Conservation (phyloP, 1,140 invertebrate genomes). For the Pseudomyrmex sp. region DNA sequence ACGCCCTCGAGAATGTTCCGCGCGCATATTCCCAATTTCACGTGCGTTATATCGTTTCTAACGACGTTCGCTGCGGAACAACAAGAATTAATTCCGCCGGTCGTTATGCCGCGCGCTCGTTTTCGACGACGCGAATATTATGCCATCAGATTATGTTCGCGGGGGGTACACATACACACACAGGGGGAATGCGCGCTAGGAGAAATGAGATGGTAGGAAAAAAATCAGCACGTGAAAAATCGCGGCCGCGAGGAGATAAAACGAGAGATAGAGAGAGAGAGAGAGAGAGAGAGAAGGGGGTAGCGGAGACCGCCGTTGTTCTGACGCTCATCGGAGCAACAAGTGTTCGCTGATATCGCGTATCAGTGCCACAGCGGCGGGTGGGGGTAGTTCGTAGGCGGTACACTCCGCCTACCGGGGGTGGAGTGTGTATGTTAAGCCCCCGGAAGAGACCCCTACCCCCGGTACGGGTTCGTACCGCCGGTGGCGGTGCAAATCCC, state of each 20-base stretch:
- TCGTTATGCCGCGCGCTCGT: conserved; percentile 31
- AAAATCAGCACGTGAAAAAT: conserved; percentile 75
- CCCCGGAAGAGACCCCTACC: conserved; percentile 69
- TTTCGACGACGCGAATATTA: conserved; percentile 61
- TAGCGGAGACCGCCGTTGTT: conserved; percentile 45
- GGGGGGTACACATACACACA: neutral
- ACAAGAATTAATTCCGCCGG: conserved; percentile 45
- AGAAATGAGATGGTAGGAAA: neutral
- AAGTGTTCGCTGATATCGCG: conserved; percentile 85
- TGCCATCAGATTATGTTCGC: conserved; percentile 25
- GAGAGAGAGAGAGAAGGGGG: conserved; percentile 30
- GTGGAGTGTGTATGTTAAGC: conserved; percentile 78
- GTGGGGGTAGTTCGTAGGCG: conserved; percentile 73
- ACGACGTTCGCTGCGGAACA: neutral
- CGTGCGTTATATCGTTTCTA: conserved; percentile 30
- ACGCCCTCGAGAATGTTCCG: too few relatives aligned
- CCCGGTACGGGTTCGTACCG: conserved; percentile 64
- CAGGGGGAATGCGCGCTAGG: neutral
- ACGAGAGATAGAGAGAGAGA: neutral
- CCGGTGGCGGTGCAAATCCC: conserved; percentile 67
- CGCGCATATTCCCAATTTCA: conserved; percentile 8
- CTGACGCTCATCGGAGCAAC: conserved; percentile 77
- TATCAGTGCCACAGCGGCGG: conserved; percentile 77
- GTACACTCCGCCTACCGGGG: conserved; percentile 78
- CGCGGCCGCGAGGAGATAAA: conserved; percentile 43